phyloP scores from a whole-genome alignment of 2,888 invertebrate genomes.

The Glaucopsyche alexis region DNA sequence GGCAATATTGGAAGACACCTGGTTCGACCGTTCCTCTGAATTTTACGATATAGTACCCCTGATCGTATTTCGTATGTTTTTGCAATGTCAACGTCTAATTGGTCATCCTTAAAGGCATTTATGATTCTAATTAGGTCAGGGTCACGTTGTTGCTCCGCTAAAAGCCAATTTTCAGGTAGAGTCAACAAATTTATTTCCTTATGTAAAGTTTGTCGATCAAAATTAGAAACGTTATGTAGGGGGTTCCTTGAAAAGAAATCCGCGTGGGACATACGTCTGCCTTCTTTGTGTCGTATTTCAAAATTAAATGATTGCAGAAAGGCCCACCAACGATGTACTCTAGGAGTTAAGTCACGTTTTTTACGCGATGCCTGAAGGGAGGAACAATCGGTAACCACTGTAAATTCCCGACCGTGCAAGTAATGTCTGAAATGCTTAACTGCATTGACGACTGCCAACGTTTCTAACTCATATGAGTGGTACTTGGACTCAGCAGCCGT shows the following conservation, averaged over 20 bases:
- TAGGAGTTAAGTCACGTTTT: conserved; percentile 36
- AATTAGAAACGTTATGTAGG: background rate
- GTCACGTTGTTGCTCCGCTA: conserved; percentile 10
- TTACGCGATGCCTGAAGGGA: conserved; percentile 38
- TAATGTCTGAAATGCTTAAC: conserved; percentile 44
- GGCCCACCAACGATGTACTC: conserved; percentile 41
- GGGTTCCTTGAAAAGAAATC: background rate
- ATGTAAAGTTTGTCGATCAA: background rate
- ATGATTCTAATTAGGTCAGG: background rate
- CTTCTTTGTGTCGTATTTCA: conserved; percentile 29
- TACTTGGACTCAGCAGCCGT: conserved; percentile 35
- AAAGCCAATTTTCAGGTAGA: conserved; percentile 34
- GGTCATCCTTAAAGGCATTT: background rate
- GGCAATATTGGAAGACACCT: background rate
- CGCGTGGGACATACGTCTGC: background rate
- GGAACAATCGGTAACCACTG: conserved; percentile 41
- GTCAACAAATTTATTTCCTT: too few relatives aligned
- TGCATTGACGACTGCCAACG: conserved; percentile 39
- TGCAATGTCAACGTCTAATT: background rate
- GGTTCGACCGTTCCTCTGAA: background rate
- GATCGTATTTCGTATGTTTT: conserved; percentile 10
- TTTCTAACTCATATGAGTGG: conserved; percentile 41
- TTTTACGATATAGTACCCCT: conserved; percentile 1
- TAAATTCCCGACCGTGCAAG: conserved; percentile 39
- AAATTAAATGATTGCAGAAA: conserved; percentile 40